Percentiles rank a stretch among this genome's conserved stretches.
These are phyloP conservation scores for Cephus nigrinus DNA, from an alignment of 2,888 invertebrate species.

Conservation along the genomic window DNA sequence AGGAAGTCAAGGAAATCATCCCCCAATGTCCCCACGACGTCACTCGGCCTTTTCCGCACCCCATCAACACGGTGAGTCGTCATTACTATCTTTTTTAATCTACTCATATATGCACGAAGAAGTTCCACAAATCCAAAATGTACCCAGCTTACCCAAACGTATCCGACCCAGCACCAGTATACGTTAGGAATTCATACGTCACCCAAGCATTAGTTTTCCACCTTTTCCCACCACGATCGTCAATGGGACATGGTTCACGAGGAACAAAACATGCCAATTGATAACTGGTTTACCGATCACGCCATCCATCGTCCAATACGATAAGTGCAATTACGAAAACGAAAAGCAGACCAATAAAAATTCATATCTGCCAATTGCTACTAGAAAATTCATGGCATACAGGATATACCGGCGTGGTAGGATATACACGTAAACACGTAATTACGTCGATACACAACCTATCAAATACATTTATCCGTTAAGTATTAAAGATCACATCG, in stretches of 20 bases:
- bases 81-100: neutral
- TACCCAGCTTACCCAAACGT: neutral
- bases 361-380: neutral
- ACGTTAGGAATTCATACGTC: neutral
- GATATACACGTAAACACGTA: neutral
- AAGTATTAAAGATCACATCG: neutral
- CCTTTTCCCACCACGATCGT: neutral
- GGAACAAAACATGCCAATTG: neutral
- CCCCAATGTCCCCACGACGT: constrained; percentile 63
- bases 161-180: neutral
- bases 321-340: neutral
- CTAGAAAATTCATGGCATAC: neutral
- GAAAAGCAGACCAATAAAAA: neutral
- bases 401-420: neutral
- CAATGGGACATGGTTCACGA: neutral
- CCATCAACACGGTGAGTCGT: constrained; percentile 71
- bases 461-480: neutral
- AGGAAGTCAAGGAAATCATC: constrained; percentile 68
- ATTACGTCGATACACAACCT: neutral
- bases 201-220: neutral
- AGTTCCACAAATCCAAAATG: neutral
- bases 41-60: constrained; percentile 69
- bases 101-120: neutral
- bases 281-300: neutral
- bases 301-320: neutral